Evolutionary conservation across 1,140 invertebrate genomes (phyloP).

Genomic region (Drosophila erecta): DNA sequence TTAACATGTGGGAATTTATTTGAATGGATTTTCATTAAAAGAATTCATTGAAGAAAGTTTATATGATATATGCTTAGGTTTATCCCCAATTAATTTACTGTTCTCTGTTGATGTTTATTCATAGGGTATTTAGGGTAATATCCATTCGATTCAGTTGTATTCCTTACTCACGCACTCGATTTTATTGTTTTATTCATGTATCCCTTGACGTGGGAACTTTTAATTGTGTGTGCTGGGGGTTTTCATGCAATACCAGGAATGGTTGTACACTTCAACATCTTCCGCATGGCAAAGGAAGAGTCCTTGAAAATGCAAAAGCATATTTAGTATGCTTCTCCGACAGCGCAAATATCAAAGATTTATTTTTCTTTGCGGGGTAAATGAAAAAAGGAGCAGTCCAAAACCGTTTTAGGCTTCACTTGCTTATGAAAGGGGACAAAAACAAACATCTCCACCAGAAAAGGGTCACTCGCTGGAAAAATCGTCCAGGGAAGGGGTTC

Average conservation of each 20-base stretch:
- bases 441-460: slow-evolving; percentile 30
- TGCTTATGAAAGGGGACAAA: slow-evolving; percentile 37
- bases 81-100: background rate
- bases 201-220: slow-evolving; percentile 73
- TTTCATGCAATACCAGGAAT: slow-evolving; percentile 61
- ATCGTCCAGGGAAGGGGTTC: background rate
- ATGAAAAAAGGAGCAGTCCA: slow-evolving; percentile 8
- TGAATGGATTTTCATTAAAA: slow-evolving; percentile 2
- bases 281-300: slow-evolving; percentile 20
- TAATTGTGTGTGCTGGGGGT: slow-evolving; percentile 68
- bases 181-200: slow-evolving; percentile 73
- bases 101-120: background rate
- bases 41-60: background rate
- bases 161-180: background rate
- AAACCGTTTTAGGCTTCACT: slow-evolving; percentile 61
- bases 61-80: no score
- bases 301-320: slow-evolving; percentile 68
- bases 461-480: background rate
- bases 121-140: background rate
- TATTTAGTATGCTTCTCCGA: slow-evolving; percentile 67
- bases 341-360: slow-evolving; percentile 78
- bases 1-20: slow-evolving; percentile 22
- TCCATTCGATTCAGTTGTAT: background rate
- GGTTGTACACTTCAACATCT: slow-evolving; percentile 22
- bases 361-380: slow-evolving; percentile 34